Evolutionary conservation across 2,113 vertebrate species (phyloP).

Genomic region (Xiphophorus couchianus): DNA sequence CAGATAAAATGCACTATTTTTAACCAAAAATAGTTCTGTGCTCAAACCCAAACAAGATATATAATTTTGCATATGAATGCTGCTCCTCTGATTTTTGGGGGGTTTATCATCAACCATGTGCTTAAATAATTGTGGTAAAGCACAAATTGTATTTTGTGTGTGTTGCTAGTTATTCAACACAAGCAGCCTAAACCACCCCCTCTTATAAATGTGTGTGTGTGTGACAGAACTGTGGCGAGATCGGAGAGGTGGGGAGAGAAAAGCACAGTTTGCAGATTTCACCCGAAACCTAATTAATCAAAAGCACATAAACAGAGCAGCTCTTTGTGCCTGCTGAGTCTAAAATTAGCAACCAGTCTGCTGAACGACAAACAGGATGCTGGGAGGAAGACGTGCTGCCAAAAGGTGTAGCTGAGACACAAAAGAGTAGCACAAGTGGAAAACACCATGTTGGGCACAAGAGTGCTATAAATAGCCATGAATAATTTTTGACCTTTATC

Average conservation of each 20-base stretch:
- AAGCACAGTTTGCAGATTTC: conserved; percentile 49
- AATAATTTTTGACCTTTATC: not conserved
- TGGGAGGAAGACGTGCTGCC: conserved; percentile 56
- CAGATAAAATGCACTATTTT: not conserved
- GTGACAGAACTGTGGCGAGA: conserved; percentile 26
- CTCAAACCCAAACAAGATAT: not conserved
- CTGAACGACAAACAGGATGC: conserved; percentile 61
- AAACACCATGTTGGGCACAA: not conserved
- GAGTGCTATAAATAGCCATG: not conserved
- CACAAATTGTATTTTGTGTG: not conserved
- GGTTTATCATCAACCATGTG: not conserved
- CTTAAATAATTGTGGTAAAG: not conserved
- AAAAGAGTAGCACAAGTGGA: conserved; percentile 1
- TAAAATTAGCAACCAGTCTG: conserved; percentile 71
- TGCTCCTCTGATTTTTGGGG: not conserved
- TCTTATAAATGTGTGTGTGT: not conserved
- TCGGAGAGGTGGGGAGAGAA: conserved; percentile 24
- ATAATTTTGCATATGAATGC: not conserved
- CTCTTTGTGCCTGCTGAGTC: conserved; percentile 56
- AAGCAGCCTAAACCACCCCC: not conserved
- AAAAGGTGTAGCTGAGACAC: conserved; percentile 30
- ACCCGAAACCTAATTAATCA: conserved; percentile 58
- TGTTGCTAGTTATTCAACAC: not conserved
- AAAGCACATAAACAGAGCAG: conserved; percentile 19
- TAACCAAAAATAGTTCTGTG: not conserved